Evolutionary conservation across 2,113 vertebrate genomes (phyloP).

Genomic region (Crotalus horridus): DNA sequence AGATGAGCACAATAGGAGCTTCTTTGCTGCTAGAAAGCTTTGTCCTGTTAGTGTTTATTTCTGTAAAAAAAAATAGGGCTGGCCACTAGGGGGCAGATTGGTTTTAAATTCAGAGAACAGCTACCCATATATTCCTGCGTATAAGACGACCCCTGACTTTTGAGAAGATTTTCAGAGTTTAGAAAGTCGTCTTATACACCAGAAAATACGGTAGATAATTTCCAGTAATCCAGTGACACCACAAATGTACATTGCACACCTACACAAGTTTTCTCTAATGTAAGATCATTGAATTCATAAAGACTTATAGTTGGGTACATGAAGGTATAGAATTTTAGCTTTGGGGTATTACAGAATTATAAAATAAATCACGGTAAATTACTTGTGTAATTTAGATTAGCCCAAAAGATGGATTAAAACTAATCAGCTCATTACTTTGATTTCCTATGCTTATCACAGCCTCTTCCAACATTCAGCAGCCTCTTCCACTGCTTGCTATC

Average conservation of each 20-base stretch:
- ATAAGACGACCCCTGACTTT: too few species aligned
- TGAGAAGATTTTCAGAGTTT: too few species aligned
- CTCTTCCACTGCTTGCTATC: background rate
- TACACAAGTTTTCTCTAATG: background rate
- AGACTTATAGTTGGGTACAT: background rate
- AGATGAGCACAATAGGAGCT: too few species aligned
- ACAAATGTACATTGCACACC: background rate
- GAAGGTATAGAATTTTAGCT: background rate
- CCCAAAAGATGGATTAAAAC: conserved; percentile 20
- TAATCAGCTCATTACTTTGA: conserved; percentile 8
- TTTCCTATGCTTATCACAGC: background rate
- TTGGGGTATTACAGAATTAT: conserved; percentile 25
- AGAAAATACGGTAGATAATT: too few species aligned
- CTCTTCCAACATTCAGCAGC: background rate
- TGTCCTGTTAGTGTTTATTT: too few species aligned
- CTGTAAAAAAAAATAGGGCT: too few species aligned
- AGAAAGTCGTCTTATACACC: too few species aligned
- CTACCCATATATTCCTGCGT: too few species aligned
- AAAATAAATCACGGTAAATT: background rate
- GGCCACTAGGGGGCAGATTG: too few species aligned
- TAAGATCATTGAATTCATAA: background rate
- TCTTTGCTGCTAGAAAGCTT: too few species aligned
- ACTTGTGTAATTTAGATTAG: conserved; percentile 9
- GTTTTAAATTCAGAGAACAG: too few species aligned
- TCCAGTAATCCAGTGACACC: background rate